phyloP scores from a whole-genome alignment of 1,140 invertebrate genomes.

The Bombus ignitus region DNA sequence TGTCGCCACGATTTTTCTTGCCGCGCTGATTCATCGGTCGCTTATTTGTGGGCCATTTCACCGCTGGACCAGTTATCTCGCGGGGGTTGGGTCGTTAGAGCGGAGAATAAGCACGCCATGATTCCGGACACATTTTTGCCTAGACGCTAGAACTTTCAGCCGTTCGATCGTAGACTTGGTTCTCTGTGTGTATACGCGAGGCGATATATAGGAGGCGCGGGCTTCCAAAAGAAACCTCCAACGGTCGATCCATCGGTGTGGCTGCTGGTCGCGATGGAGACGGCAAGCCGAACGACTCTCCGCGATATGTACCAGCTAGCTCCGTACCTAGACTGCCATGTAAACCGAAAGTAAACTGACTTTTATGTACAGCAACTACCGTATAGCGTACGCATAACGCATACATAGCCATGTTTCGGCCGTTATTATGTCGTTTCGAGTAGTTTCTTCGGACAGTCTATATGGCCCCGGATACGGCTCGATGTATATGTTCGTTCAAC shows the following conservation, averaged over 20 bases:
- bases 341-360: constrained; percentile 68
- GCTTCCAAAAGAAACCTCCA: constrained; percentile 29
- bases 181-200: background rate
- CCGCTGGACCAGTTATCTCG: constrained; percentile 38
- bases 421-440: constrained; percentile 53
- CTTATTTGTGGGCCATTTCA: constrained; percentile 48
- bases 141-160: constrained; percentile 39
- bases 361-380: constrained; percentile 63
- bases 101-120: constrained; percentile 19
- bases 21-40: constrained; percentile 1
- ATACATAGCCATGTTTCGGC: constrained; percentile 16
- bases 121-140: constrained; percentile 55
- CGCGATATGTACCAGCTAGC: constrained; percentile 5
- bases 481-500: constrained; percentile 16
- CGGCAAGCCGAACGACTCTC: constrained; percentile 35
- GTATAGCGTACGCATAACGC: constrained; percentile 56
- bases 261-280: constrained; percentile 9
- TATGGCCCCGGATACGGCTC: constrained; percentile 17
- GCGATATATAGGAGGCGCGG: constrained; percentile 32
- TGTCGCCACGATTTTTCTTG: constrained; percentile 7
- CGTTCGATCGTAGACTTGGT: background rate
- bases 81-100: constrained; percentile 17
- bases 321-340: constrained; percentile 9
- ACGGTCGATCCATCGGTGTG: constrained; percentile 32
- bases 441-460: constrained; percentile 48